A percentile compares a stretch with the other conserved stretches of the same genome.
Evolutionary conservation across 2,888 invertebrate genomes (phyloP).

Genomic region (Stenchaetothrips biformis): DNA sequence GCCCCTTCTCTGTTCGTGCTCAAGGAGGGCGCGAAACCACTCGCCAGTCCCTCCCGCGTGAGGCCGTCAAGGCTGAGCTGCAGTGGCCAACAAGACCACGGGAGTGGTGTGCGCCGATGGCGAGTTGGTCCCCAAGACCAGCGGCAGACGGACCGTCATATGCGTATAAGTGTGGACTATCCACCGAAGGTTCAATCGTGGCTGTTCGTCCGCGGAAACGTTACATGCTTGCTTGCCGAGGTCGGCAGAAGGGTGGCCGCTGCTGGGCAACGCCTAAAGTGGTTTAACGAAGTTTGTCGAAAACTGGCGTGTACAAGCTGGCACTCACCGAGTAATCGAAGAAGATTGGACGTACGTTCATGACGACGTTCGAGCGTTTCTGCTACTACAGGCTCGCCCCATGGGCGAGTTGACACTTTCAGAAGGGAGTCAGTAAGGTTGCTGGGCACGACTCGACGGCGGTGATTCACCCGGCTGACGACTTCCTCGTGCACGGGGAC

Average conservation of each 20-base stretch:
- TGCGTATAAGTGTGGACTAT: constrained; percentile 41
- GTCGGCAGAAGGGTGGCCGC: background rate
- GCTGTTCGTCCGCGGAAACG: constrained; percentile 27
- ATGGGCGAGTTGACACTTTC: background rate
- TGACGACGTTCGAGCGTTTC: constrained; percentile 26
- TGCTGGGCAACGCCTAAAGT: too few relatives aligned
- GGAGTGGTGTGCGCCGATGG: constrained; percentile 43
- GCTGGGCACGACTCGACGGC: constrained; percentile 30
- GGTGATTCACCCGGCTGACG: constrained; percentile 32
- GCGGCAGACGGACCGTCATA: too few relatives aligned
- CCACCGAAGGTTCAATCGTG: constrained; percentile 39
- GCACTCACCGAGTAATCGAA: background rate
- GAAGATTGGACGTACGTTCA: constrained; percentile 28
- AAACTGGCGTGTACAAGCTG: constrained; percentile 2
- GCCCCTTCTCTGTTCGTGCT: constrained; percentile 38
- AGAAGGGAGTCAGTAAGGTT: constrained; percentile 6
- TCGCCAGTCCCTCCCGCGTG: constrained; percentile 40
- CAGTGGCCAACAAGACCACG: constrained; percentile 40
- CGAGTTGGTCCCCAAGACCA: constrained; percentile 40
- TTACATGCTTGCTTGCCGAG: background rate
- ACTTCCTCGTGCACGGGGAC: constrained; percentile 31
- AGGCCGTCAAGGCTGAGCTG: constrained; percentile 41
- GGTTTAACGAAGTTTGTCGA: constrained; percentile 26
- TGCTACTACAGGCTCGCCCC: constrained; percentile 8
- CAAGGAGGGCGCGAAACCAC: too few relatives aligned